These are phyloP conservation scores for Drosophila limbata DNA, from an alignment of 2,888 invertebrate species.

Conservation along the genomic window DNA sequence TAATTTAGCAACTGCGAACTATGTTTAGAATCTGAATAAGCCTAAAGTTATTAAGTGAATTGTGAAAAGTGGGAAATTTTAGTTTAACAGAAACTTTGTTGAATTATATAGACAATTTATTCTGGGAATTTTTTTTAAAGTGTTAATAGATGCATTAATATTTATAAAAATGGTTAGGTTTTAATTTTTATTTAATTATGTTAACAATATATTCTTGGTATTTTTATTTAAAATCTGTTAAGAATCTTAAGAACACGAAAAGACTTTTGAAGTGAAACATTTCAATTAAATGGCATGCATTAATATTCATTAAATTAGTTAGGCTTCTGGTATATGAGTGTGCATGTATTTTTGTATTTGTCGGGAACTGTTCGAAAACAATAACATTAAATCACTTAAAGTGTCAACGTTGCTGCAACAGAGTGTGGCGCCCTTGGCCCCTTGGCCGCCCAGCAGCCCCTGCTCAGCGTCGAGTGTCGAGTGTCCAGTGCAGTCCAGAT, in stretches of 20 bases:
- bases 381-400: constrained; percentile 85
- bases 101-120: too few species aligned
- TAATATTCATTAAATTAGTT: constrained; percentile 73
- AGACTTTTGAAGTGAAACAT: constrained; percentile 44
- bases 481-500: constrained; percentile 78
- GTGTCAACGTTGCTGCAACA: constrained; percentile 73
- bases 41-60: too few species aligned
- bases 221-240: constrained; percentile 26
- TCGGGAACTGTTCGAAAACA: constrained; percentile 61
- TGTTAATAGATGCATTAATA: too few species aligned
- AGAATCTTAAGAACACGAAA: not conserved
- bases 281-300: constrained; percentile 71
- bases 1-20: not conserved
- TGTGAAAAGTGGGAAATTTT: too few species aligned
- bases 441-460: constrained; percentile 32
- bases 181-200: not conserved
- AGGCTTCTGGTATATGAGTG: constrained; percentile 17
- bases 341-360: not conserved
- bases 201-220: not conserved
- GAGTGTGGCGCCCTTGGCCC: constrained; percentile 49
- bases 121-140: too few species aligned
- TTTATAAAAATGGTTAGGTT: too few species aligned
- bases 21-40: too few species aligned
- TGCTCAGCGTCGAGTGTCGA: constrained; percentile 56
- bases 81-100: too few species aligned